Evolutionary conservation across 2,888 invertebrate genomes (phyloP), one percentile per base, ranked within the genome.

Genomic region (Octonoba sinensis): DNA sequence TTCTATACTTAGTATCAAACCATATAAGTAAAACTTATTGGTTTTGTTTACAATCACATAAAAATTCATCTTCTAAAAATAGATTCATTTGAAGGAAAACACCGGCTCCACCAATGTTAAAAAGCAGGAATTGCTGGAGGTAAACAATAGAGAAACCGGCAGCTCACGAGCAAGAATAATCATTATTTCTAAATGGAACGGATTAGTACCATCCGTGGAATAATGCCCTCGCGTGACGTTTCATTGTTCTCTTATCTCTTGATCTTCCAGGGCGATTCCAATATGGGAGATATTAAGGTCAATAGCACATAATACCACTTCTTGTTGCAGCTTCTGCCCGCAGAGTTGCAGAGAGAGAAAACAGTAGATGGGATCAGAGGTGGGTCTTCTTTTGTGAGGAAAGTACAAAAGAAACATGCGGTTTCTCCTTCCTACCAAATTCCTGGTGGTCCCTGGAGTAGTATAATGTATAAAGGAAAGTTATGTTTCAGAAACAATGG

Each of bases 231-330:
- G 78, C 78, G 72, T 79, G 78, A 72, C 67, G 64, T 2, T 22
- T 67, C 62, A 72, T 77, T 77, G 77, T 77, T 65, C 67, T 67
- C 46, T 67, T 67, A 67, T 67, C 77, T 57, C 65, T 8, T 71
- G 62, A 71, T 46, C 49, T 51, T 8, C 1, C 51, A 71, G 47
- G 71, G 57, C 71, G 64, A 62, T 27, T 56, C 73, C 46, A 64
- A 47, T 47, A 56, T 22, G 65, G 56, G 36, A 27, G 77, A 65
- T 71, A 79, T 79, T 79, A 79, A 67, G 78, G 78, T 79, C 78
- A 79, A 79, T 72, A 79, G 78, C 78, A 72, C 72, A 59, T 67
- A 66, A 72, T 78, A 56, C 65, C 27, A 62, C n/a, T 13, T 24
- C 49, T 16, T 3, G 36, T 36, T 36, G 36, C 36, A 36, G 36